Base-by-base conservation (phyloP, 2,113 vertebrate species). In the Gasterosteus aculeatus region DNA sequence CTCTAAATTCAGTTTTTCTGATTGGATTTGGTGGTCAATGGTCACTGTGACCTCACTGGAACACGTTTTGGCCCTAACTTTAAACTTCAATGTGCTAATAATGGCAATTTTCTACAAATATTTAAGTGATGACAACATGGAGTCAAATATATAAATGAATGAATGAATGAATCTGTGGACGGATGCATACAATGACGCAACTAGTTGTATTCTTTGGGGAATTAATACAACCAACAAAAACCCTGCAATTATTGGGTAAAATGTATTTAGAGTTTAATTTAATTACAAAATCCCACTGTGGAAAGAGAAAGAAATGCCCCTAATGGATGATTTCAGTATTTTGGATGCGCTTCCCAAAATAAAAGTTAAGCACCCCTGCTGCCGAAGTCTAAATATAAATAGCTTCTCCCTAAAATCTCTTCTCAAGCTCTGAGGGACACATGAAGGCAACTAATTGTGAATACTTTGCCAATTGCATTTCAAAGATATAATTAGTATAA, bases 401-500 rank as follows among this genome's bases (percentile, higher is more conserved):
- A 69, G 58, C 77, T 87, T 77, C 69, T 83, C 54, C 49, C 64
- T 60, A 0, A 3, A 80, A 85, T 88, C 66, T 79, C 66, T 80
- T 78, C 83, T 78, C 6, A 0, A 81, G 69, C 79, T 86, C 71
- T 47, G 46, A 84, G 83, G 59, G 76, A 81, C 29, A 56, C 71
- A 77, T 79, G 72, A 64, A 81, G 77, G 72, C 75, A 78, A 75
- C 70, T 75, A 46, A 73, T 73, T 84, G 60, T 78, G 81, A 86
- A 82, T 66, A 74, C 75, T 72, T 66, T 81, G 72, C 72, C 79
- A 85, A 83, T 60, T 88, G 81, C 77, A 84, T 89, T 88, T 88
- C 75, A 79, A 86, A 87, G 85, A 84, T 88, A 87, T 85, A 88
- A 91, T 89, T 85, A 87, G 72, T 72, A 38, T 65, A 83, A 87